A percentile compares a stretch with the other conserved stretches of the same genome.
Evolutionary conservation across 2,113 vertebrate genomes (phyloP).

Genomic region (Pedetes capensis): DNA sequence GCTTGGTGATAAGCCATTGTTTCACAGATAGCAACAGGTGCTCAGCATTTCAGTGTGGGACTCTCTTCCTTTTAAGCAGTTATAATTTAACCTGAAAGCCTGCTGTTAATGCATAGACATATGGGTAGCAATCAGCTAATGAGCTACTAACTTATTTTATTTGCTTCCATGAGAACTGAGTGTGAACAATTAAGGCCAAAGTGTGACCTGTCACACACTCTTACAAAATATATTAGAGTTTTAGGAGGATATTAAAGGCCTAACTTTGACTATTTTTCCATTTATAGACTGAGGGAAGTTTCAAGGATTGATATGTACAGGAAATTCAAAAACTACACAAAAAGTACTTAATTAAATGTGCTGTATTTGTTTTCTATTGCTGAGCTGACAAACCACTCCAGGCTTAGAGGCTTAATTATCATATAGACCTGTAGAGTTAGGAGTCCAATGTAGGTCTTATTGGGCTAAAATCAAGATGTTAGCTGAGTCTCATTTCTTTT

Average conservation of each 20-base stretch:
- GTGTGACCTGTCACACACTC: background rate
- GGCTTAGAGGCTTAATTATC: background rate
- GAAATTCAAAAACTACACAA: background rate
- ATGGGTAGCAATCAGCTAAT: slow-evolving; percentile 7
- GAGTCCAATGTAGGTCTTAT: background rate
- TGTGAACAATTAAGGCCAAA: background rate
- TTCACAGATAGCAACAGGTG: slow-evolving; percentile 1
- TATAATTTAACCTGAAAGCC: slow-evolving; percentile 33
- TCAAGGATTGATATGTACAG: background rate
- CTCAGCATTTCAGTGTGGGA: background rate
- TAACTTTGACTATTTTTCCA: background rate
- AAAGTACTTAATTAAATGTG: background rate
- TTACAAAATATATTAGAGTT: background rate
- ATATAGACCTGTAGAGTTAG: background rate
- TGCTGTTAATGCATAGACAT: background rate
- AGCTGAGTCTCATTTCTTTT: background rate
- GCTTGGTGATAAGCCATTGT: background rate
- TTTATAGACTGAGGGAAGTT: background rate
- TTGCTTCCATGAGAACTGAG: slow-evolving; percentile 20
- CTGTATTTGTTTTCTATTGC: background rate
- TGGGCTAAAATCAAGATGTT: background rate
- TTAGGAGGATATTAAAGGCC: background rate
- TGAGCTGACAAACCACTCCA: background rate
- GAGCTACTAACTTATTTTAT: slow-evolving; percentile 43
- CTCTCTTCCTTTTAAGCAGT: background rate